Evolutionary conservation across 1,140 invertebrate species (phyloP), one percentile per base, ranked within the genome.

Genomic region (Drosophila carrolli): DNA sequence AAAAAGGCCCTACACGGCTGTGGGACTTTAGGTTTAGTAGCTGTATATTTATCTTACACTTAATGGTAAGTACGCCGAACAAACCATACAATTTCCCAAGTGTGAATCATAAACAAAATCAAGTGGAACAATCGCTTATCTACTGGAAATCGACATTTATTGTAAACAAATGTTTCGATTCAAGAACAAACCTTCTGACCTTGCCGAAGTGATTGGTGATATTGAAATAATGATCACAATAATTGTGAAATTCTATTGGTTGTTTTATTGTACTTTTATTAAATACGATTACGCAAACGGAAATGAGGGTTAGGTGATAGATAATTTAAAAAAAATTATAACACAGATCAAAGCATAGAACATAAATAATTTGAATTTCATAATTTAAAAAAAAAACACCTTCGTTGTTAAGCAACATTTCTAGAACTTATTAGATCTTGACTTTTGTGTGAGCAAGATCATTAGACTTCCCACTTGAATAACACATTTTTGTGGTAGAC

Each of bases 1-100:
- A 92, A 71, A 92, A 92, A 91, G 91, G 91, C 84, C 91, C 91
- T 81, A 92, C 91, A 84, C 80, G 91, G 56, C 82, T 92, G 91
- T 92, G 91, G 91, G 91, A 92, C 90, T 89, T 90, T 86, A 92
- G 89, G 50, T 54, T 92, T 81, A 82, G 79, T 83, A 90, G 89
- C 88, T 76, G 77, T 92, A 82, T 92, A 92, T 83, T 92, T 91
- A 92, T 92, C 57, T 81, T 92, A 91, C 81, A 90, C 67, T 89
- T 91, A 90, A 91, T 88, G 91, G 91, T 92, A 58, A 92, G 91
- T 51, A 51, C 14, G n/a, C 8, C 1, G 1, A 50, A 10, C n/a
- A 7, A 10, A 14, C 5, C 6, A 8, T 2, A 5, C 5, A n/a
- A 46, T 19, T 19, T 19, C 2, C 2, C 19, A 19, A 19, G 19